A percentile compares a stretch with the other conserved stretches of the same genome.
Conservation (phyloP, 1,140 invertebrate genomes). For the Drosophila pectinifera region DNA sequence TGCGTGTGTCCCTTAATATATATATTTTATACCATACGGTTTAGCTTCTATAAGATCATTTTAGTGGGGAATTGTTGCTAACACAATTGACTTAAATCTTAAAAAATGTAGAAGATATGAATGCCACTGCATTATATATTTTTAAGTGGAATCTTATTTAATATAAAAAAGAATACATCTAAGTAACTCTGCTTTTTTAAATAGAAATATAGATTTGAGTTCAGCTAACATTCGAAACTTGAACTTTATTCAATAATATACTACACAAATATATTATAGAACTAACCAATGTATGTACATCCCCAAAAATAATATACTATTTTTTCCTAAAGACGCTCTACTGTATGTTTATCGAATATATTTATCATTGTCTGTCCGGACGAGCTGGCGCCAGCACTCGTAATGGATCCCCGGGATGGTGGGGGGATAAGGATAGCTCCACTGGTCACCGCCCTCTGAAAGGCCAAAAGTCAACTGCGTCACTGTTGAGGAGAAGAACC, state of each 20-base stretch:
- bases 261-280: no score
- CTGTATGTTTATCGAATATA: constrained; percentile 35
- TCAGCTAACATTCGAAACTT: not conserved
- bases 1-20: constrained; percentile 58
- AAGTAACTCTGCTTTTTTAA: no score
- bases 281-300: not conserved
- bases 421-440: constrained; percentile 7
- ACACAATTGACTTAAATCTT: no score
- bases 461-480: constrained; percentile 70
- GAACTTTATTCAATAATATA: not conserved
- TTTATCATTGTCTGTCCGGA: constrained; percentile 56
- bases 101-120: no score
- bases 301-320: constrained; percentile 8
- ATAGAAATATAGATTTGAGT: no score
- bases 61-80: no score
- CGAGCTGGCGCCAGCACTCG: constrained; percentile 68
- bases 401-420: constrained; percentile 55
- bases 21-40: not conserved
- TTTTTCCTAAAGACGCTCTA: constrained; percentile 21
- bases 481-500: constrained; percentile 47
- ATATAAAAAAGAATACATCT: no score
- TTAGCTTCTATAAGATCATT: no score
- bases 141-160: not conserved
- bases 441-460: constrained; percentile 39
- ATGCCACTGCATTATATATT: not conserved